A percentile compares a stretch with the other conserved stretches of the same genome.
Conservation (phyloP, 2,113 vertebrate genomes). For the Daboia siamensis region DNA sequence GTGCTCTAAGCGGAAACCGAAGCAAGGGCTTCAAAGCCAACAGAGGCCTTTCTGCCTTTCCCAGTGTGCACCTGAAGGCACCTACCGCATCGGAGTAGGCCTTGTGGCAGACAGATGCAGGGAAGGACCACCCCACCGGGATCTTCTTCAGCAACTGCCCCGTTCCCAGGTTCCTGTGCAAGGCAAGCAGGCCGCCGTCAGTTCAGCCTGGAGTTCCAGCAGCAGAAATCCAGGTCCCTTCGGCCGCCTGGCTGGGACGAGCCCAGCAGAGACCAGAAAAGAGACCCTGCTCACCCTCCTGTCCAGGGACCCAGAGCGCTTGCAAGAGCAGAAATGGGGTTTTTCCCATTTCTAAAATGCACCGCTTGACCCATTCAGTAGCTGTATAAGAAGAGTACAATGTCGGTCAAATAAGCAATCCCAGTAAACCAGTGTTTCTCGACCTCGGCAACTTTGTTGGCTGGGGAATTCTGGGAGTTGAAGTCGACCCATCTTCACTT, state of each 20-base stretch:
- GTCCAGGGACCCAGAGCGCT: background rate
- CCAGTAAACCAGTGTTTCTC: background rate
- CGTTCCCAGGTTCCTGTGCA: conserved; percentile 75
- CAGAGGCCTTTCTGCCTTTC: fast-evolving
- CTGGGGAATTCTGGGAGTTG: too few relatives aligned
- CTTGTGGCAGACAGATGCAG: conserved; percentile 70
- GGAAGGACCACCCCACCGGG: conserved; percentile 62
- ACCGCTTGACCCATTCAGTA: background rate
- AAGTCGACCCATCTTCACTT: too few relatives aligned
- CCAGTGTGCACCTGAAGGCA: background rate
- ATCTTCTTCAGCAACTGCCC: conserved; percentile 77
- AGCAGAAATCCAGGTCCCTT: background rate
- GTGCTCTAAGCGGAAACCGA: background rate
- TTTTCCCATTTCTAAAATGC: background rate
- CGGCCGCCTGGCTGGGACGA: background rate
- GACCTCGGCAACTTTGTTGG: too few relatives aligned
- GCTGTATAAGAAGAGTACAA: background rate
- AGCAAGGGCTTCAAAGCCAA: background rate
- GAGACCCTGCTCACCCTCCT: background rate
- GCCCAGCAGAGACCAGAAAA: background rate
- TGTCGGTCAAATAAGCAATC: background rate
- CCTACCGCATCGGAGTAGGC: conserved; percentile 74
- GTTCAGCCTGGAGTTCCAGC: background rate
- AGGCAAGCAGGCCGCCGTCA: background rate
- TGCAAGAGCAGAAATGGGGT: background rate